Evolutionary conservation across 2,888 invertebrate species (phyloP).

Genomic region (Agriotes lineatus): DNA sequence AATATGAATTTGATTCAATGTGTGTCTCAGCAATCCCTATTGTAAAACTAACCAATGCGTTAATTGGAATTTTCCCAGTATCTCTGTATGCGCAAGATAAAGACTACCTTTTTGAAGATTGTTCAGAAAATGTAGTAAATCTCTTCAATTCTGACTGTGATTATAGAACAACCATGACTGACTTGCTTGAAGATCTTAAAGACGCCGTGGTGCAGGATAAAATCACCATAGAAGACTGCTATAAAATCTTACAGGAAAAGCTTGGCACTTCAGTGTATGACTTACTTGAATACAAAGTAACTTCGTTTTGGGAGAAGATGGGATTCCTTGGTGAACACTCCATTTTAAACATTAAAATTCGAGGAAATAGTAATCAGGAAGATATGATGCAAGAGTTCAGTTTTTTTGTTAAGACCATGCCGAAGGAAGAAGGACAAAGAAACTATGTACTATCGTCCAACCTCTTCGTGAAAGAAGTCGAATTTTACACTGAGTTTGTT

Average conservation of each 20-base stretch:
- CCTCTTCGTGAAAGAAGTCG: constrained; percentile 60
- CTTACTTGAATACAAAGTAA: constrained; percentile 39
- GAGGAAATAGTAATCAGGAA: not conserved
- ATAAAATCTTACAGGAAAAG: constrained; percentile 30
- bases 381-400: constrained; percentile 45
- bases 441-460: no score
- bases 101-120: constrained; percentile 1
- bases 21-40: not conserved
- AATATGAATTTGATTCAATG: not conserved
- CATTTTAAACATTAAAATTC: not conserved
- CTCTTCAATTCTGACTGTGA: not conserved
- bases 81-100: not conserved
- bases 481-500: constrained; percentile 60
- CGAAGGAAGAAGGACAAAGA: constrained; percentile 57
- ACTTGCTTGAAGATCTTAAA: not conserved
- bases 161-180: not conserved
- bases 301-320: not conserved
- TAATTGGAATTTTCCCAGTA: not conserved
- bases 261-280: constrained; percentile 22
- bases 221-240: constrained; percentile 41
- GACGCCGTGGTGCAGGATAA: constrained; percentile 34
- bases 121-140: not conserved
- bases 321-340: not conserved
- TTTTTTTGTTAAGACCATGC: constrained; percentile 74
- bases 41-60: not conserved